These are phyloP conservation scores for Zaprionus camerounensis DNA, from an alignment of 1,140 invertebrate species.

Conservation along the genomic window DNA sequence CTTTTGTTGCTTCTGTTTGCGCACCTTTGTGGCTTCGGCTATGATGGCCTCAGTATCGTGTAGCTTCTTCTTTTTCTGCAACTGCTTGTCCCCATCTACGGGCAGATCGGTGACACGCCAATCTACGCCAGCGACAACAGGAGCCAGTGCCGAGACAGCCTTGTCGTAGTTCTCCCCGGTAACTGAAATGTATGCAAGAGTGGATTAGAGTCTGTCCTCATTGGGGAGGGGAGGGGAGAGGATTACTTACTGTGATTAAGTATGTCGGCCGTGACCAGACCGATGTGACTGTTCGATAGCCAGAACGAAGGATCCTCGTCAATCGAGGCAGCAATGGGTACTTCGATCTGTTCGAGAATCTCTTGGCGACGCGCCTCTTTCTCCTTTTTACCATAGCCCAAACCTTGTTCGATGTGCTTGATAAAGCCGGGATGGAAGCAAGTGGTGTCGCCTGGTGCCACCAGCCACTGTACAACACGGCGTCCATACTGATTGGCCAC, in stretches of 20 bases:
- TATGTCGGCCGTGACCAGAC: constrained; percentile 89
- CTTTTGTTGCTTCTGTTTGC: constrained; percentile 54
- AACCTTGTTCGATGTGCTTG: constrained; percentile 89
- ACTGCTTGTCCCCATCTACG: constrained; percentile 49
- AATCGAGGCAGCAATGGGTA: constrained; percentile 88
- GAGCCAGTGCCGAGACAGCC: constrained; percentile 85
- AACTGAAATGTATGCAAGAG: constrained; percentile 36
- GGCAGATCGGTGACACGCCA: constrained; percentile 75
- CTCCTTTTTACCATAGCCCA: constrained; percentile 92
- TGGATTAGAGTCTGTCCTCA: background rate
- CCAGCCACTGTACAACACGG: constrained; percentile 92
- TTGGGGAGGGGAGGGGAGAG: no score
- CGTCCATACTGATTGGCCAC: constrained; percentile 90
- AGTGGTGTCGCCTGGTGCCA: constrained; percentile 90
- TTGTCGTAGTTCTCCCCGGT: constrained; percentile 64
- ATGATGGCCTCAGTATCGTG: constrained; percentile 73
- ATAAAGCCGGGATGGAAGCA: constrained; percentile 91
- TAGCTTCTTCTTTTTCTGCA: constrained; percentile 47
- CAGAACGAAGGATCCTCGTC: constrained; percentile 87
- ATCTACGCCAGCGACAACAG: constrained; percentile 83
- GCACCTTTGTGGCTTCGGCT: constrained; percentile 60
- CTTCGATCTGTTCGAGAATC: constrained; percentile 88
- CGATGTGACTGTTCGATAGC: constrained; percentile 88
- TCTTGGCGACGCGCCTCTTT: constrained; percentile 89
- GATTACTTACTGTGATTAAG: constrained; percentile 86